Base-by-base conservation (phyloP, 2,113 vertebrate species). In the Phalacrocorax pelagicus region DNA sequence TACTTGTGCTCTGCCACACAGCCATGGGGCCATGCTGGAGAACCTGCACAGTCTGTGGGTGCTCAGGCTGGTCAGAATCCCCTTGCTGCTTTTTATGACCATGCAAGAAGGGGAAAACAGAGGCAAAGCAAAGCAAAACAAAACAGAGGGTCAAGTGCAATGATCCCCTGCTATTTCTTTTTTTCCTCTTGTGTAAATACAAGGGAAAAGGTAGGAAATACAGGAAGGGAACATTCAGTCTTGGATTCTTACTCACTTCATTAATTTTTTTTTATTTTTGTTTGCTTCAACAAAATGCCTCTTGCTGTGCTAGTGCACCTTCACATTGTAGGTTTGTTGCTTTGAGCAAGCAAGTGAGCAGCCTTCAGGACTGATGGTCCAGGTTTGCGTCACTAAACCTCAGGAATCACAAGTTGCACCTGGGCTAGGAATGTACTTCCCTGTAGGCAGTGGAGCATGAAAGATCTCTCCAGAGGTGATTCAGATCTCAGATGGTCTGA, bases 31-130 rank as follows among this genome's bases (percentile, higher is more conserved):
- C 81, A 72, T 0, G 0, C 47, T 63, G 58, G 52, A 77, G 63
- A 84, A 19, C 30, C 4, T 17, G 20, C 22, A 14, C 0, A 0
- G 49, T 46, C 13, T 1, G 0, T 70, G 51, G 9, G 5, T 79
- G 11, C 24, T 65, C 29, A 19, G 18, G 9, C 21, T 74, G 46
- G 5, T 70, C 51, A 70, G 32, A 74, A 40, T 69, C 32, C 26
- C 10, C 32, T 70, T 54, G 32, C 32, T 55, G 15, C 49, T 16
- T 57, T 66, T 71, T 57, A 55, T 66, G 26, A 71, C 19, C 14
- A 19, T n/a, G 36, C 11, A 36, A 61, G 70, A 74, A 66, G n/a
- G 27, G 17, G 15, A 19, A 52, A 88, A 36, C 5, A 65, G 27
- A 91, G 26, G 9, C 15, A 82, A 81, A 51, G 36, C 3, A 47